These are phyloP conservation scores for Trachops cirrhosus DNA, from an alignment of 2,797 vertebrate species.

Conservation along the genomic window DNA sequence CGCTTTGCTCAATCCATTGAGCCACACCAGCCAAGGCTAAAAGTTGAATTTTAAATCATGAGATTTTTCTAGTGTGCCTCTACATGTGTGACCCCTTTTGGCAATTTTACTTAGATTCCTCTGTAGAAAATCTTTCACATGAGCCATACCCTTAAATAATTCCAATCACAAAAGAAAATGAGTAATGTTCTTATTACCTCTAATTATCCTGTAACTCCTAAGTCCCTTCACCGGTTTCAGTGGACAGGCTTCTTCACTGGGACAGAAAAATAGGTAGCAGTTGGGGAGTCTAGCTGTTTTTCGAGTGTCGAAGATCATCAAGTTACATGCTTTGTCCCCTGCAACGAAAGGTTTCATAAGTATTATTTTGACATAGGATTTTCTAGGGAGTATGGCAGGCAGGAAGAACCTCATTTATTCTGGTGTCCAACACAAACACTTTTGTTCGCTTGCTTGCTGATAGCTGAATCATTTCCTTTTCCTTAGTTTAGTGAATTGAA, in stretches of 20 bases:
- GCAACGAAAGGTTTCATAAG: slow-evolving; percentile 38
- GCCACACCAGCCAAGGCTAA: background rate
- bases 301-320: slow-evolving; percentile 87
- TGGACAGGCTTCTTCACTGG: slow-evolving; percentile 87
- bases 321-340: slow-evolving; percentile 90
- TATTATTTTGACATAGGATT: background rate
- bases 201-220: slow-evolving; percentile 88
- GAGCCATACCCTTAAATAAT: background rate
- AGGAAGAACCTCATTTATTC: background rate
- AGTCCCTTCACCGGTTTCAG: slow-evolving; percentile 82
- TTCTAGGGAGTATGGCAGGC: background rate
- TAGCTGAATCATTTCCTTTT: slow-evolving; percentile 40
- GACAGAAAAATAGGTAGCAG: slow-evolving; percentile 93
- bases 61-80: background rate
- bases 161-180: background rate
- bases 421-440: background rate
- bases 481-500: background rate
- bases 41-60: background rate
- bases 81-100: background rate
- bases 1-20: too few species aligned
- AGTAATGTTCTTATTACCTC: slow-evolving; percentile 82
- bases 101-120: background rate
- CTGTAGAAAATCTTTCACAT: background rate
- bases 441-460: background rate
- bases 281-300: slow-evolving; percentile 83